These are phyloP conservation scores for Harlomillsia oculata DNA, from an alignment of 1,140 invertebrate genomes.

Conservation along the genomic window DNA sequence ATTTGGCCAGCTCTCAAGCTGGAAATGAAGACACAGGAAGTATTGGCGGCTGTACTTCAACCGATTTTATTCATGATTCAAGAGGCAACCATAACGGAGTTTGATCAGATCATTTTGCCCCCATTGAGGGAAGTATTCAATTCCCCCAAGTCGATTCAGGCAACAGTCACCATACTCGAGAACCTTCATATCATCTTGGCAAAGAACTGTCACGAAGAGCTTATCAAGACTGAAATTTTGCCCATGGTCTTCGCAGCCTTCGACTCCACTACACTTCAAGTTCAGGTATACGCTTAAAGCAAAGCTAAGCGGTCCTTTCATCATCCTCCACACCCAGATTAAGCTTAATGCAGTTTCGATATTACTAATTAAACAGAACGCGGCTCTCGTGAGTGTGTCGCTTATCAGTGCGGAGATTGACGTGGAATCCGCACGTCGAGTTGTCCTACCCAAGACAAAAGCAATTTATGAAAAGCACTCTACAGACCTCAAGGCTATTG, in stretches of 20 bases:
- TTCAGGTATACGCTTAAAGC: conserved; percentile 56
- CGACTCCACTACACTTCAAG: conserved; percentile 81
- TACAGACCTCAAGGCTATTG: conserved; percentile 62
- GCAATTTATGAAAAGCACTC: conserved; percentile 76
- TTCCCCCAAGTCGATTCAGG: conserved; percentile 77
- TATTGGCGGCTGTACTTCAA: conserved; percentile 75
- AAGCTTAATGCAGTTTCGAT: not conserved
- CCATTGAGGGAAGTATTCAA: conserved; percentile 58
- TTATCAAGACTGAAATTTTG: conserved; percentile 64
- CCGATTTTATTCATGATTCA: conserved; percentile 80
- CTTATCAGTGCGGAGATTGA: conserved; percentile 6
- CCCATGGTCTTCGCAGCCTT: conserved; percentile 81
- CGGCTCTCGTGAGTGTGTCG: conserved; percentile 77
- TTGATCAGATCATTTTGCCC: conserved; percentile 66
- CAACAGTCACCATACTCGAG: conserved; percentile 79
- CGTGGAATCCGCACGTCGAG: conserved; percentile 62
- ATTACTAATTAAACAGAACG: conserved; percentile 54
- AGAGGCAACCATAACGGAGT: conserved; percentile 70
- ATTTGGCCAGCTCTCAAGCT: conserved; percentile 80
- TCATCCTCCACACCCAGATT: too few species aligned
- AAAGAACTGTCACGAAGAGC: conserved; percentile 72
- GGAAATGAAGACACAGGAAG: conserved; percentile 75
- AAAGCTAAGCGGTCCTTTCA: not conserved
- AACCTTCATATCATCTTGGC: conserved; percentile 82
- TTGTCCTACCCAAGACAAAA: conserved; percentile 79